Conservation (phyloP, 2,888 invertebrate genomes). For the Xiphydria camelus region DNA sequence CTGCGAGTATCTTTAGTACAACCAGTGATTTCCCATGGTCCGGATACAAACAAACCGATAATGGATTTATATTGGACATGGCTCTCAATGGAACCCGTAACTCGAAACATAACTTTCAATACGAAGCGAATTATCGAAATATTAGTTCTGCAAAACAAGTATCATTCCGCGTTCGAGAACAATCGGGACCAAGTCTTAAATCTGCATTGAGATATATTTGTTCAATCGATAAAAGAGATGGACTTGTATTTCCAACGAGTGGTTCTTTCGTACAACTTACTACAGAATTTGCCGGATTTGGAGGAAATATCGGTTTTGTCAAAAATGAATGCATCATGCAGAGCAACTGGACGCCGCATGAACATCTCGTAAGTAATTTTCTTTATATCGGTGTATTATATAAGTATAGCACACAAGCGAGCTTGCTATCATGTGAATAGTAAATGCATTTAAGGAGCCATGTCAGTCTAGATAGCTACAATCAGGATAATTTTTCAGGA, state of each 20-base stretch:
- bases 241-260: conserved; percentile 74
- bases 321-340: conserved; percentile 80
- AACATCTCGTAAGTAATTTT: conserved; percentile 61
- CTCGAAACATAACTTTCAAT: conserved; percentile 81
- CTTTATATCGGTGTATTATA: too few relatives aligned
- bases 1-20: conserved; percentile 75
- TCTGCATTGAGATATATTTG: conserved; percentile 83
- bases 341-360: conserved; percentile 68
- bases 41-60: conserved; percentile 78
- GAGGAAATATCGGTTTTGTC: conserved; percentile 89
- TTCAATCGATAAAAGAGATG: conserved; percentile 79
- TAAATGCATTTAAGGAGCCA: too few relatives aligned
- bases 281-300: conserved; percentile 85
- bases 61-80: conserved; percentile 78
- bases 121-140: conserved; percentile 85
- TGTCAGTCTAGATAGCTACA: too few relatives aligned
- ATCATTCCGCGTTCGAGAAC: conserved; percentile 85
- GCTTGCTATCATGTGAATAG: too few relatives aligned
- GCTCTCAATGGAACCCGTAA: conserved; percentile 61
- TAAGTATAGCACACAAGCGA: too few relatives aligned
- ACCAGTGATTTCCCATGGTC: conserved; percentile 79
- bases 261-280: conserved; percentile 74
- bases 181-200: conserved; percentile 87
- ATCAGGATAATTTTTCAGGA: too few relatives aligned
- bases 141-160: conserved; percentile 73